Conservation (phyloP, 2,113 vertebrate species). For the Fulica atra region DNA sequence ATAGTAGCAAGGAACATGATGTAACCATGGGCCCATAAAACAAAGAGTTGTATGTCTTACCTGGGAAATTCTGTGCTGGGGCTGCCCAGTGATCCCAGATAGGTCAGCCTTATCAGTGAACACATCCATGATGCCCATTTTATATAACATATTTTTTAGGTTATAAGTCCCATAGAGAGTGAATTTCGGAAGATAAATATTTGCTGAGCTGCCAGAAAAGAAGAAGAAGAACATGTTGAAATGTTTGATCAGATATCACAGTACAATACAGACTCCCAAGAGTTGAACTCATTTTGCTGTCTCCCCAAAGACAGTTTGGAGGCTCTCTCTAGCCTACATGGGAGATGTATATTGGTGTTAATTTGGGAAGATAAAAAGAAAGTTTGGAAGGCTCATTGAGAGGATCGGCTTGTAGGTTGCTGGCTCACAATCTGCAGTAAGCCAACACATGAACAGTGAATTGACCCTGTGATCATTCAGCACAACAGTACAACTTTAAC, state of each 20-base stretch:
- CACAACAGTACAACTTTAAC: background rate
- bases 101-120: conserved; percentile 82
- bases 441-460: background rate
- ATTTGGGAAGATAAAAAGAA: background rate
- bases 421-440: background rate
- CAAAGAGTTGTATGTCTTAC: conserved; percentile 64
- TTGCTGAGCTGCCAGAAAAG: conserved; percentile 55
- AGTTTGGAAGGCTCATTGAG: too few relatives aligned
- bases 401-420: background rate
- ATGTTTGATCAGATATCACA: background rate
- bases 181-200: conserved; percentile 82
- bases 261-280: background rate
- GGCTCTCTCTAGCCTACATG: background rate
- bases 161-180: conserved; percentile 81
- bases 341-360: background rate
- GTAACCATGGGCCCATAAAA: background rate
- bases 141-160: conserved; percentile 71
- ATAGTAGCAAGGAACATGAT: background rate
- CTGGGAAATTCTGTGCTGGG: conserved; percentile 74
- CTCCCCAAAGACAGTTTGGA: background rate
- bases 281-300: background rate
- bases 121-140: conserved; percentile 83
- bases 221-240: background rate
- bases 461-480: background rate
- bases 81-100: conserved; percentile 76